These are phyloP conservation scores for Haemorhous mexicanus DNA, from an alignment of 2,113 vertebrate species.

Conservation along the genomic window DNA sequence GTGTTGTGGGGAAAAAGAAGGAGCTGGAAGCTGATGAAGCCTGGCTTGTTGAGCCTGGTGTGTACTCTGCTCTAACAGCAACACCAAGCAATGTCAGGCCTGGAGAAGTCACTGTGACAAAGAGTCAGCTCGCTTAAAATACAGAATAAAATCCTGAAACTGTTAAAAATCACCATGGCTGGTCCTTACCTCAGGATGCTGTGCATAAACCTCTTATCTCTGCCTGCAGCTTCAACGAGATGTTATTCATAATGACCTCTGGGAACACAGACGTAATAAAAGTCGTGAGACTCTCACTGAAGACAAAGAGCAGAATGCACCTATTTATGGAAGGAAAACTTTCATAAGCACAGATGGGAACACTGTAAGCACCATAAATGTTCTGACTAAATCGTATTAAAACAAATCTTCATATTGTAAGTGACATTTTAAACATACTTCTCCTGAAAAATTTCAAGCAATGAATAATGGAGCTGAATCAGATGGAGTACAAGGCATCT, in stretches of 20 bases:
- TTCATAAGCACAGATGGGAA: background rate
- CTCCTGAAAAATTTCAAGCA: background rate
- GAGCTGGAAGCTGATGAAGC: background rate
- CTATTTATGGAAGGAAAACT: slow-evolving; percentile 22
- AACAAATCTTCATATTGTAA: slow-evolving; percentile 9
- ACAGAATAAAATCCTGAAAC: background rate
- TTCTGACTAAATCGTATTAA: background rate
- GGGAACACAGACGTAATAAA: background rate
- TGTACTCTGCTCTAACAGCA: background rate
- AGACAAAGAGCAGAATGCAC: background rate
- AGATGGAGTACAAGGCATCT: background rate
- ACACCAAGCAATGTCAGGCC: background rate
- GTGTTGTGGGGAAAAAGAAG: background rate
- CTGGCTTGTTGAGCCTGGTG: background rate
- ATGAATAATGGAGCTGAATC: slow-evolving; percentile 26
- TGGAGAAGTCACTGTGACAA: background rate
- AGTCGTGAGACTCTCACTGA: background rate
- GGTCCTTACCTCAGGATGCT: background rate
- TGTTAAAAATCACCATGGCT: background rate
- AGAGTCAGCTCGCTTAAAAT: background rate
- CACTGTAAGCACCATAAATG: background rate
- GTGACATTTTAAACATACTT: slow-evolving; percentile 7
- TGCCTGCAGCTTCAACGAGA: background rate
- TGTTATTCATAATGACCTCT: slow-evolving; percentile 18
- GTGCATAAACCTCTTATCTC: background rate